phyloP scores from a whole-genome alignment of 2,113 vertebrate genomes.

The Porphyrio hochstetteri region DNA sequence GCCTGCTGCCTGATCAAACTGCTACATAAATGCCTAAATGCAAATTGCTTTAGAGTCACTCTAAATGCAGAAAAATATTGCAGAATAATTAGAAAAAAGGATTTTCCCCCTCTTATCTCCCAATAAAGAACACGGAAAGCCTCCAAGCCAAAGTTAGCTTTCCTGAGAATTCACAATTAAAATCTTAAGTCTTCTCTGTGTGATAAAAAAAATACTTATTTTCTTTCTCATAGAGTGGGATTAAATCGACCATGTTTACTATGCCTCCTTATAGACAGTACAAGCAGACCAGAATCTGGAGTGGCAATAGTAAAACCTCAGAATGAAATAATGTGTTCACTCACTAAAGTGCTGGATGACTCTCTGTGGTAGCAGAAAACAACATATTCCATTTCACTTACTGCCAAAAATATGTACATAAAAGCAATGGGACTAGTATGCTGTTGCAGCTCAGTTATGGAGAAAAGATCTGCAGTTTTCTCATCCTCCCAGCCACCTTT shows the following conservation, averaged over 20 bases:
- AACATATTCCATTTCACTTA: conserved; percentile 29
- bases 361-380: conserved; percentile 56
- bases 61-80: background rate
- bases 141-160: conserved; percentile 1
- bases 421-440: conserved; percentile 34
- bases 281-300: conserved; percentile 17
- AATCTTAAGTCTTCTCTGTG: conserved; percentile 19
- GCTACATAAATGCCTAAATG: background rate
- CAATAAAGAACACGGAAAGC: background rate
- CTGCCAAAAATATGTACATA: conserved; percentile 49
- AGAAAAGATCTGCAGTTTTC: conserved; percentile 1
- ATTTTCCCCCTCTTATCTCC: background rate
- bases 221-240: background rate
- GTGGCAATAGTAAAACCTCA: conserved; percentile 41
- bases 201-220: conserved; percentile 32
- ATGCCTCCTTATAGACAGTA: background rate
- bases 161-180: conserved; percentile 36
- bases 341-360: conserved; percentile 37
- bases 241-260: background rate
- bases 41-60: background rate
- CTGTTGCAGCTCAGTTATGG: background rate
- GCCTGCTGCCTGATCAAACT: background rate
- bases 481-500: background rate
- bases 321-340: conserved; percentile 35
- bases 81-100: background rate